phyloP scores from a whole-genome alignment of 2,797 vertebrate species.

The Sebastes cheni region DNA sequence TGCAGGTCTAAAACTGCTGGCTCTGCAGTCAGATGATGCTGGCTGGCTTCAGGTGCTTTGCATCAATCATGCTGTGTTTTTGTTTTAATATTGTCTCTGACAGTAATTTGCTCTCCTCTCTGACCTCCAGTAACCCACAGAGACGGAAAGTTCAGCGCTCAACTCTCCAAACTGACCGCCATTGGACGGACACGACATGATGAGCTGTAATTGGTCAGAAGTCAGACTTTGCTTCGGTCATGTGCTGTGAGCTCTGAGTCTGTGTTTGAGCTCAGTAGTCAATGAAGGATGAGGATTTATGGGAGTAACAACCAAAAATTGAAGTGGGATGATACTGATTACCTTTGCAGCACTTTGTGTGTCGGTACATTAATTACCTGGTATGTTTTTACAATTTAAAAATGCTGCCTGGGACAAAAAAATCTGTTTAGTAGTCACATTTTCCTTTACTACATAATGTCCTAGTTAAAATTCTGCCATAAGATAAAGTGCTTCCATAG shows the following conservation, averaged over 20 bases:
- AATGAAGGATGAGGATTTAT: conserved; percentile 36
- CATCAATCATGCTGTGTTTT: background rate
- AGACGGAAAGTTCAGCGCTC: conserved; percentile 90
- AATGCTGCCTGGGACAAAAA: conserved; percentile 7
- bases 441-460: conserved; percentile 22
- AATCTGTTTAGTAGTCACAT: background rate
- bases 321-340: conserved; percentile 29
- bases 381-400: conserved; percentile 21
- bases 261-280: conserved; percentile 24
- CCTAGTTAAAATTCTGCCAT: conserved; percentile 30
- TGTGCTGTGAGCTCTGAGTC: conserved; percentile 32
- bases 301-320: conserved; percentile 26
- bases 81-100: background rate
- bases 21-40: background rate
- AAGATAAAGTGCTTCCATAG: conserved; percentile 46
- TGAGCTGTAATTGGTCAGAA: conserved; percentile 85
- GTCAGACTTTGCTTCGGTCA: conserved; percentile 6
- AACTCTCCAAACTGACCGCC: conserved; percentile 90
- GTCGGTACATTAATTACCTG: conserved; percentile 28
- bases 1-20: conserved; percentile 25
- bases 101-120: conserved; percentile 30
- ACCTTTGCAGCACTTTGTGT: conserved; percentile 1
- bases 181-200: conserved; percentile 84
- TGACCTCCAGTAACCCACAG: conserved; percentile 86
- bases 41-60: conserved; percentile 18